Evolutionary conservation across 1,140 invertebrate genomes (phyloP).

Genomic region (Bombus impatiens): DNA sequence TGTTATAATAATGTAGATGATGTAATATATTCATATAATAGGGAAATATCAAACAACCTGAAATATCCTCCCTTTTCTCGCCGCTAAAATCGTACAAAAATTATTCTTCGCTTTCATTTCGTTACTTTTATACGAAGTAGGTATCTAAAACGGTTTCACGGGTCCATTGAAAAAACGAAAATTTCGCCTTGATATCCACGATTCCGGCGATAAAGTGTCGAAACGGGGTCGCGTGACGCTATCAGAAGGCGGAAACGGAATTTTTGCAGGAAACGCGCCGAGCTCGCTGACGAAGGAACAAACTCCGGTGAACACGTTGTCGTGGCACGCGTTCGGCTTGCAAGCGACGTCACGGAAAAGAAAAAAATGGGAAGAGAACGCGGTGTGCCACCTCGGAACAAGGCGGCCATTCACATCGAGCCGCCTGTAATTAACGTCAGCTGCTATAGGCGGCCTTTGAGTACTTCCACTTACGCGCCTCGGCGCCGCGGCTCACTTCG

Average conservation of each 20-base stretch:
- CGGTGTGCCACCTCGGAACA: conserved; percentile 66
- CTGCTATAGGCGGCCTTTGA: conserved; percentile 59
- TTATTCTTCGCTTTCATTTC: not conserved
- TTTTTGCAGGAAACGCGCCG: conserved; percentile 33
- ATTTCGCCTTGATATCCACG: conserved; percentile 5
- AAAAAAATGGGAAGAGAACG: conserved; percentile 57
- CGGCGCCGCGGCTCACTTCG: conserved; percentile 52
- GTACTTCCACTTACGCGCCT: conserved; percentile 63
- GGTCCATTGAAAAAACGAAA: not conserved
- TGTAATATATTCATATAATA: too few relatives aligned
- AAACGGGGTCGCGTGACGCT: conserved; percentile 36
- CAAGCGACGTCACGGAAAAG: not conserved
- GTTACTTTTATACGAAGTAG: not conserved
- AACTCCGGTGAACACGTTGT: conserved; percentile 2
- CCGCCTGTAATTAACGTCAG: conserved; percentile 67
- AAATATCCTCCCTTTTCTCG: too few relatives aligned
- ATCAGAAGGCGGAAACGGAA: conserved; percentile 54
- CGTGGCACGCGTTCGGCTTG: conserved; percentile 29
- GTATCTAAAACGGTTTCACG: not conserved
- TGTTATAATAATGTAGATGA: too few relatives aligned
- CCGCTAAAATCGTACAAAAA: too few relatives aligned
- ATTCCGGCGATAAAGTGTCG: conserved; percentile 18
- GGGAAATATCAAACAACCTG: too few relatives aligned
- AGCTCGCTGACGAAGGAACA: not conserved
- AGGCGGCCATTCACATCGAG: conserved; percentile 68